Percentiles rank a stretch among this genome's conserved stretches.
Conservation (phyloP, 2,888 invertebrate species). For the Acanthosepion lycidas region DNA sequence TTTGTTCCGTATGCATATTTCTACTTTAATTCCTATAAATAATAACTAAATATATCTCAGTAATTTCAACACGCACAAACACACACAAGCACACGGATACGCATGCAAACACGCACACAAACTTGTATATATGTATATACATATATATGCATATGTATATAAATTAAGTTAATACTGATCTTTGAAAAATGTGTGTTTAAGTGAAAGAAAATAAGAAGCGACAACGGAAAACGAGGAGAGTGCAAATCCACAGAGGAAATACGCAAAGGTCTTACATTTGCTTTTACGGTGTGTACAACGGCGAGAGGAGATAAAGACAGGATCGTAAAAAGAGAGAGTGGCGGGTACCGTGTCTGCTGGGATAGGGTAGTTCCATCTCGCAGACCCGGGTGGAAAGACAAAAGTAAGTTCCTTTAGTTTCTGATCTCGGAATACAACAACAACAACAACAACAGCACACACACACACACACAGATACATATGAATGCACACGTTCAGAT, state of each 20-base stretch:
- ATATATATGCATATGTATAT: neutral
- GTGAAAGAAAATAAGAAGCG: neutral
- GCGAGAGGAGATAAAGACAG: neutral
- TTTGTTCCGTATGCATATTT: neutral
- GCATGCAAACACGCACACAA: neutral
- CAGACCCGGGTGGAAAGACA: constrained; percentile 14
- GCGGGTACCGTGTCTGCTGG: constrained; percentile 8
- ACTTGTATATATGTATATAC: neutral
- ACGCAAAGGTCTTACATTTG: neutral
- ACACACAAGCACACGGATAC: neutral
- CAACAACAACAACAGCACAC: neutral
- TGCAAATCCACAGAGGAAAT: neutral
- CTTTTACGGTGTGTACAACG: neutral
- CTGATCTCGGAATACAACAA: neutral
- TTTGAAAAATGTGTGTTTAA: neutral
- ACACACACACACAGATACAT: neutral
- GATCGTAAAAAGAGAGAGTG: constrained; percentile 1
- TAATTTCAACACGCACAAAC: neutral
- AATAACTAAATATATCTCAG: neutral
- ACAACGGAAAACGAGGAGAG: neutral
- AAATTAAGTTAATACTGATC: neutral
- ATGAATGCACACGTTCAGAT: neutral
- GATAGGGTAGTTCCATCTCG: constrained; percentile 6
- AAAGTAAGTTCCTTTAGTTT: constrained; percentile 33
- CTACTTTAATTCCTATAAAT: neutral